Base-by-base conservation (phyloP, 1,140 invertebrate genomes). In the Ceratina calcarata region DNA sequence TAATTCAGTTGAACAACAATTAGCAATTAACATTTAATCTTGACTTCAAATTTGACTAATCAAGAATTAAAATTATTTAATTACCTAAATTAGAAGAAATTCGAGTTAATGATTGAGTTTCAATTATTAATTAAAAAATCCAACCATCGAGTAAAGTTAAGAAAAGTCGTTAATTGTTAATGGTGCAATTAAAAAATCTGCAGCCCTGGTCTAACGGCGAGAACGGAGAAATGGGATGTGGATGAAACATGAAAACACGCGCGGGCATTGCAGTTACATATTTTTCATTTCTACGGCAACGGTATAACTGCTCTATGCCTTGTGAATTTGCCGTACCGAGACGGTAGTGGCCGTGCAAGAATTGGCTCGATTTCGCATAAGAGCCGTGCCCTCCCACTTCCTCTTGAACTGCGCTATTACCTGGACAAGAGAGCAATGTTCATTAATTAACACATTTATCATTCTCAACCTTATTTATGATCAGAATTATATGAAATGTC, bases 281-380 rank as follows among this genome's bases (percentile, higher is more conserved):
- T 27, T 64, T 78, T 74, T 66, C 57, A 49, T 64, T 65, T 27
- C 27, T 57, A 69, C 10, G 57, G 37, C 2, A 37, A 22, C 27
- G 22, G 18, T 51, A 37, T 24, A 32, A 51, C 22, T 51, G 45
- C 18, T 68, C 13, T 67, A 57, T 61, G 71, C 45, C 51, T 84
- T 66, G 70, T 60, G 67, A 82, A 68, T 78, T 74, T 80, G 61
- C 61, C 83, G 95, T 95, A 97, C 96, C 94, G 96, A 97, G 89
- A 97, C 96, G 84, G 96, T 97, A 67, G 96, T 97, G 53, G 96
- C 96, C 70, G 96, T 97, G 89, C 96, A 96, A 78, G 96, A 97
- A 91, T 97, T 97, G 69, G 96, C 95, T 70, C 96, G 94, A 64
- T 96, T 95, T 55, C 96, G 93, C 70, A 93, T 91, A 86, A 96